Evolutionary conservation across 1,140 invertebrate genomes (phyloP).

Genomic region (Drosophila equinoxialis): DNA sequence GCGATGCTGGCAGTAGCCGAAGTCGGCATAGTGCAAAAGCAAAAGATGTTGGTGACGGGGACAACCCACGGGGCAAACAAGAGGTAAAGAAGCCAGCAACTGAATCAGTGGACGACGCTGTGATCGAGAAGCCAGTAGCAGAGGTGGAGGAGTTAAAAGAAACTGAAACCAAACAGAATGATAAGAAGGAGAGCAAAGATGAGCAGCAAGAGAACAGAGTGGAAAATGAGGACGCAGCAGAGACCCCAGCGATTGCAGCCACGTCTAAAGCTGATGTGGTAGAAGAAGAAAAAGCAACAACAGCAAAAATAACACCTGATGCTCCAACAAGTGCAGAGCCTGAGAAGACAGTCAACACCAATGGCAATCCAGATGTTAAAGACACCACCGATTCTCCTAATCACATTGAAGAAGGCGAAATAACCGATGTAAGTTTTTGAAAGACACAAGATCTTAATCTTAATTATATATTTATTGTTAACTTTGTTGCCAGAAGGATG

Average conservation of each 20-base stretch:
- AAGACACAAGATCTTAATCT: background rate
- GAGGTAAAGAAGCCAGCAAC: background rate
- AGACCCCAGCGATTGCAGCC: conserved; percentile 1
- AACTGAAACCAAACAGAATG: background rate
- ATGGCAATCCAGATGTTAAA: conserved; percentile 32
- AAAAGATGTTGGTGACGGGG: background rate
- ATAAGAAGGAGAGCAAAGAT: background rate
- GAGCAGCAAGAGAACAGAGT: background rate
- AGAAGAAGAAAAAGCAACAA: conserved; percentile 4
- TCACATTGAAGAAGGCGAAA: conserved; percentile 67
- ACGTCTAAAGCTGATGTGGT: conserved; percentile 15
- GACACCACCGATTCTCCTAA: conserved; percentile 14
- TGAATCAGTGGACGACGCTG: background rate
- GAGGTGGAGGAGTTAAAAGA: background rate
- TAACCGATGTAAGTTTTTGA: conserved; percentile 58
- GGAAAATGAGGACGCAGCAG: background rate
- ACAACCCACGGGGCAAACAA: background rate
- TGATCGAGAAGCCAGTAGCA: background rate
- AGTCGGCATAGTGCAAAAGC: conserved; percentile 11
- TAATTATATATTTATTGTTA: background rate
- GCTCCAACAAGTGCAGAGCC: background rate
- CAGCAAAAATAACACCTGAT: background rate
- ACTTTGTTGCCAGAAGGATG: conserved; percentile 46
- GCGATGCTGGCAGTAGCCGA: background rate
- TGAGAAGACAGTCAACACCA: conserved; percentile 32